These are phyloP conservation scores for Peromyscus attwateri DNA, from an alignment of 2,797 vertebrate species.

Conservation along the genomic window DNA sequence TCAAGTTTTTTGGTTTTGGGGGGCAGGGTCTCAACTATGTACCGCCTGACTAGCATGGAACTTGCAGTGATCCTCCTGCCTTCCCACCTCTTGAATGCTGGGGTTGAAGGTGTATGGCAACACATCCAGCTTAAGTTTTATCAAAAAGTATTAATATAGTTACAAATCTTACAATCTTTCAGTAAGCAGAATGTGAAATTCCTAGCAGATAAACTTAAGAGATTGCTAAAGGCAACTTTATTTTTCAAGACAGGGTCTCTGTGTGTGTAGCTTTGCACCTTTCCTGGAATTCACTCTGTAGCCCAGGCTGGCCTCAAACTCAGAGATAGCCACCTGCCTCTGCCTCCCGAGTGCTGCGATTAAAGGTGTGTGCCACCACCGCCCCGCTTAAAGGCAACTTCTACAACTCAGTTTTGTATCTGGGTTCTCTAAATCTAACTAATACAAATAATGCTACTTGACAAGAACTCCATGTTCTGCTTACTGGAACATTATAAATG, in stretches of 20 bases:
- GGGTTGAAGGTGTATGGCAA: neutral
- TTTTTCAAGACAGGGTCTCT: no score
- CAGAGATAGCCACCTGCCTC: no score
- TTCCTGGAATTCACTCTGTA: no score
- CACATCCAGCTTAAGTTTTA: neutral
- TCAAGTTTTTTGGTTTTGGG: neutral
- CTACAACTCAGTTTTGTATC: neutral
- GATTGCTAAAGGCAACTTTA: slow-evolving; percentile 20
- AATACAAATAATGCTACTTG: neutral
- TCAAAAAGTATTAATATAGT: slow-evolving; percentile 6
- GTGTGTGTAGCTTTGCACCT: no score
- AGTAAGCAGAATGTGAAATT: neutral
- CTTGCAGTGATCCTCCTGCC: neutral
- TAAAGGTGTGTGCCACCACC: no score
- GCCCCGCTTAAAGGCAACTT: neutral
- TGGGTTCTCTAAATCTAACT: slow-evolving; percentile 16
- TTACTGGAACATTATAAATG: slow-evolving; percentile 7
- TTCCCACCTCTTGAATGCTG: neutral
- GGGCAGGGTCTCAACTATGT: neutral
- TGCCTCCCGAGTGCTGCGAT: no score
- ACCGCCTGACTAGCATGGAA: neutral
- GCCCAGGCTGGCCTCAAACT: no score
- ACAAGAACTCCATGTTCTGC: slow-evolving; percentile 57
- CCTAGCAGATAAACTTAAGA: slow-evolving; percentile 21
- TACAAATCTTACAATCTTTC: neutral